Evolutionary conservation across 2,797 vertebrate species (phyloP), one percentile per base, ranked within the genome.

Genomic region (Thalassophryne amazonica): DNA sequence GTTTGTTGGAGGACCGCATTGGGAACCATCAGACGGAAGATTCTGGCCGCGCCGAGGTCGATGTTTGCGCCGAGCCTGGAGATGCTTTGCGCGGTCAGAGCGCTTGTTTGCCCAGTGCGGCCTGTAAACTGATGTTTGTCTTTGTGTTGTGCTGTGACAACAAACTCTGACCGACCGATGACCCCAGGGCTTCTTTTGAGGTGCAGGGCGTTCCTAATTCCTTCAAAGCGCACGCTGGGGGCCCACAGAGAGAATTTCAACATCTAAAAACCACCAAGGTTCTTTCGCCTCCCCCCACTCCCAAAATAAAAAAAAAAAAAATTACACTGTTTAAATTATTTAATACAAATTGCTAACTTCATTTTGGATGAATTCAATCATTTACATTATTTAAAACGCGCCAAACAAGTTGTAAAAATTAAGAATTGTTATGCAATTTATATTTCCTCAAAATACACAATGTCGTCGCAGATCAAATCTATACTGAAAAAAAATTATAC

Each of bases 121-220:
- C 69, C 46, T 73, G 72, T 76, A 75, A 81, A 80, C 70, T 69
- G 42, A 31, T 76, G 74, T 80, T 82, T 71, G 57, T 61, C 42
- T 55, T 47, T 60, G 61, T 51, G 43, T 34, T 67, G 15, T 73
- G 82, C 71, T 85, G 70, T 46, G 78, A 79, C 83, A 86, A 85
- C 83, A 81, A 81, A 74, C 65, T 60, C 27, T 88, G 85, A 85
- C 82, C 86, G 60, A 12, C 9, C 49, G 2, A 4, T 88, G 83
- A 89, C 83, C 85, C 58, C 23, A 15, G 4, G 16, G 12, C 57
- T 65, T 56, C 51, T 63, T 66, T 58, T 55, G 25, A 53, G 40
- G 53, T 50, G 80, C 69, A 75, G 47, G 60, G 61, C 66, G 20
- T 60, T 43, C 69, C 47, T 56, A 64, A 66, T 69, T 55, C 41